A percentile compares a stretch with the other conserved stretches of the same genome.
These are phyloP conservation scores for Diorhabda sublineata DNA, from an alignment of 1,140 invertebrate species.

Conservation along the genomic window DNA sequence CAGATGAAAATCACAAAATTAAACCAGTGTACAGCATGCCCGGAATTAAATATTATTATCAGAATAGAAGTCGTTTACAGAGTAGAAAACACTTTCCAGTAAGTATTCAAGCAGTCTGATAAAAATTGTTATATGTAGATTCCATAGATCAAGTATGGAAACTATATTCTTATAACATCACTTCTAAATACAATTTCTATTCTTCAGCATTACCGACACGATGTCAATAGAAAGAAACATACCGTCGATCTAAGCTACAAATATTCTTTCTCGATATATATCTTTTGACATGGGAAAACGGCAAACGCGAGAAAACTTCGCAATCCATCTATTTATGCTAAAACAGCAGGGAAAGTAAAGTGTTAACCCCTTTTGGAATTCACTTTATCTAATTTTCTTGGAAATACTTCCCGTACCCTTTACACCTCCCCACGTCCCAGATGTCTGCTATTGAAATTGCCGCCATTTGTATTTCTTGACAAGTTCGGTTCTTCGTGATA, in stretches of 20 bases:
- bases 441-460: background rate
- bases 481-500: background rate
- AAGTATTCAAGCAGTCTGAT: too few relatives aligned
- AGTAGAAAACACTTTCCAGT: too few relatives aligned
- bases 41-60: too few relatives aligned
- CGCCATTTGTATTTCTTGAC: conserved; percentile 1
- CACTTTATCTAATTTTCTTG: conserved; percentile 2
- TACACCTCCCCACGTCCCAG: background rate
- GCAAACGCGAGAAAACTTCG: conserved; percentile 1
- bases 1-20: too few relatives aligned
- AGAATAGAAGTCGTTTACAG: too few relatives aligned
- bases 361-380: conserved; percentile 2
- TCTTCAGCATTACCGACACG: background rate
- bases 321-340: background rate
- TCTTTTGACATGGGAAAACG: conserved; percentile 2
- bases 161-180: too few relatives aligned
- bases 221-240: background rate
- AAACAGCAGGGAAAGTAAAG: conserved; percentile 2
- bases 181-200: too few relatives aligned
- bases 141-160: too few relatives aligned
- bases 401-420: background rate
- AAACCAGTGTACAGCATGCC: too few relatives aligned
- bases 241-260: background rate
- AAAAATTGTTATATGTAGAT: too few relatives aligned
- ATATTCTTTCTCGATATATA: conserved; percentile 3